These are phyloP conservation scores for Toxotes lorentzi DNA, from an alignment of 2,797 vertebrate genomes.

Conservation along the genomic window DNA sequence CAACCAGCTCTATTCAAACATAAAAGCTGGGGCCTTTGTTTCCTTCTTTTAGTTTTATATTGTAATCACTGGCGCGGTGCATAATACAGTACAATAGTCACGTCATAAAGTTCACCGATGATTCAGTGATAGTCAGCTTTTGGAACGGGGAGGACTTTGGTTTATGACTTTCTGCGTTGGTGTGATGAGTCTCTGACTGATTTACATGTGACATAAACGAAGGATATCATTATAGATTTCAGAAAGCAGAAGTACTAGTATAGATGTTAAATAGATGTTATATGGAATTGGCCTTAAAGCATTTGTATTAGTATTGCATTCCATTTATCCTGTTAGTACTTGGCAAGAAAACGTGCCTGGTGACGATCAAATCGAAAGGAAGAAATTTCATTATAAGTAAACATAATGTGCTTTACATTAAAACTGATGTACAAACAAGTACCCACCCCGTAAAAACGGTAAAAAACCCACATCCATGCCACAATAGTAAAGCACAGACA, in stretches of 20 bases:
- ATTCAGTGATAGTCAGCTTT: conserved; percentile 43
- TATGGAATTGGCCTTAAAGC: background rate
- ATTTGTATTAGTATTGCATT: background rate
- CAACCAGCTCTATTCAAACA: conserved; percentile 26
- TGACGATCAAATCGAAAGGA: background rate
- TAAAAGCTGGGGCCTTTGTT: conserved; percentile 33
- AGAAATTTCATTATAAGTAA: too few relatives aligned
- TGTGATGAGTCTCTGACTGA: conserved; percentile 24
- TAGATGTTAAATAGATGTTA: background rate
- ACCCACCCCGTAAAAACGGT: too few relatives aligned
- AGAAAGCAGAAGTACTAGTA: background rate
- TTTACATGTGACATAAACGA: conserved; percentile 28
- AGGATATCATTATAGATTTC: conserved; percentile 3
- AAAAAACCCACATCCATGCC: too few relatives aligned
- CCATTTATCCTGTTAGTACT: background rate
- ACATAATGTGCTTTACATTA: too few relatives aligned
- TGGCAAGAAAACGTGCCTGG: background rate
- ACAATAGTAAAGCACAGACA: too few relatives aligned
- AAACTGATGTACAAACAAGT: too few relatives aligned
- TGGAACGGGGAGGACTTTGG: conserved; percentile 30
- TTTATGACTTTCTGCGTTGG: conserved; percentile 26
- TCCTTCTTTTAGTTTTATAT: conserved; percentile 22
- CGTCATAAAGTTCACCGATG: conserved; percentile 25
- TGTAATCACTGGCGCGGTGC: conserved; percentile 10
- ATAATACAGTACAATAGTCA: conserved; percentile 24